phyloP scores from a whole-genome alignment of 1,140 invertebrate species.

The Drusus annulatus region DNA sequence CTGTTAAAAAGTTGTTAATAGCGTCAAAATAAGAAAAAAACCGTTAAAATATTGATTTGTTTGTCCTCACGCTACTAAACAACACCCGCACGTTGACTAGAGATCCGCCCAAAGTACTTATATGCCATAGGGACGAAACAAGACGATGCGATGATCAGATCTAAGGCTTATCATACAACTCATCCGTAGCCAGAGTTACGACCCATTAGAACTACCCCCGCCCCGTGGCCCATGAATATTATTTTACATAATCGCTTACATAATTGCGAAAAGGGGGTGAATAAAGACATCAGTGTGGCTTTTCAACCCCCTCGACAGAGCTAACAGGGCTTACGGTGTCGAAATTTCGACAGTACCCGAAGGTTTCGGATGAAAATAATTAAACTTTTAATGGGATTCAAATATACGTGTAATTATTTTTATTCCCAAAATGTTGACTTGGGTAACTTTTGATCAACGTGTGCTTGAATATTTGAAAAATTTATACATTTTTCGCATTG shows the following conservation, averaged over 20 bases:
- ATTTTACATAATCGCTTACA: slow-evolving; percentile 58
- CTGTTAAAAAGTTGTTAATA: too few relatives aligned
- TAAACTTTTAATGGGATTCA: neutral
- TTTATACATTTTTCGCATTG: neutral
- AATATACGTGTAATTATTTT: slow-evolving; percentile 1
- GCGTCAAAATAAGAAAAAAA: too few relatives aligned
- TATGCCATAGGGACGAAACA: slow-evolving; percentile 15
- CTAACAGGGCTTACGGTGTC: slow-evolving; percentile 26
- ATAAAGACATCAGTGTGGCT: slow-evolving; percentile 52
- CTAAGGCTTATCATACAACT: slow-evolving; percentile 45
- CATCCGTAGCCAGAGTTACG: slow-evolving; percentile 37
- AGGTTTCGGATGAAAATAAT: slow-evolving; percentile 19
- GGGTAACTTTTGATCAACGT: neutral
- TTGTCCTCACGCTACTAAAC: neutral
- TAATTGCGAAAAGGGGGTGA: slow-evolving; percentile 52
- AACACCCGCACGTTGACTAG: neutral
- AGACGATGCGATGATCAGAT: slow-evolving; percentile 17
- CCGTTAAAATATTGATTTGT: too few relatives aligned
- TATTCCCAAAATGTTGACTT: neutral
- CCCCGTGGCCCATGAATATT: slow-evolving; percentile 53
- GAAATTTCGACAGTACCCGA: slow-evolving; percentile 7
- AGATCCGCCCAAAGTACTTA: neutral
- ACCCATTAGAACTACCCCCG: slow-evolving; percentile 42
- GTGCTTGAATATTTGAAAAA: neutral
- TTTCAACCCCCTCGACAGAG: slow-evolving; percentile 6